These are phyloP conservation scores for Microhierax caerulescens DNA, from an alignment of 2,797 vertebrate genomes.

Conservation along the genomic window DNA sequence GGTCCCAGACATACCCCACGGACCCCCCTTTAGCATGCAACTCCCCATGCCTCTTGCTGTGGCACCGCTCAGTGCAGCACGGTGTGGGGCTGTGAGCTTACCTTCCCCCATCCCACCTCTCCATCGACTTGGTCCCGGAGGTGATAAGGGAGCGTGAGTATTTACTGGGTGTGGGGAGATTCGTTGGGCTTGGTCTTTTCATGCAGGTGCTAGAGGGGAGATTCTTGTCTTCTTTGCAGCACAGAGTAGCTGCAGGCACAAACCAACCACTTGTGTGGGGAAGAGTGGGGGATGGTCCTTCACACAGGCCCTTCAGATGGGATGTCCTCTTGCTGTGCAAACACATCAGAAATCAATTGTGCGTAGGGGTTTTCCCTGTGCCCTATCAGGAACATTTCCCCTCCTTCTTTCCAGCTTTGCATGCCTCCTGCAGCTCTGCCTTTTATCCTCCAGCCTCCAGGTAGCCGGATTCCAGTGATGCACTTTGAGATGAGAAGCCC, in stretches of 20 bases:
- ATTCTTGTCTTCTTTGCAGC: slow-evolving; percentile 40
- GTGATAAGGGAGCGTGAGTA: slow-evolving; percentile 4
- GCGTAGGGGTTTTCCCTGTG: slow-evolving; percentile 22
- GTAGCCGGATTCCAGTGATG: background rate
- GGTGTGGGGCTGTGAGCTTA: background rate
- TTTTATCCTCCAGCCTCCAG: background rate
- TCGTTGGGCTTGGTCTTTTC: background rate
- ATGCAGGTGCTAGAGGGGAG: slow-evolving; percentile 15
- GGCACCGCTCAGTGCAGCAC: background rate
- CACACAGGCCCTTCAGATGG: slow-evolving; percentile 20
- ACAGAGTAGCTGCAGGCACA: slow-evolving; percentile 43
- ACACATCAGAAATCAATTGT: background rate
- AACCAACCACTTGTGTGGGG: slow-evolving; percentile 34
- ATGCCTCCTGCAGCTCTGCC: background rate
- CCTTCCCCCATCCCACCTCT: background rate
- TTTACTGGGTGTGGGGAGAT: background rate
- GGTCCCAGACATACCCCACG: background rate
- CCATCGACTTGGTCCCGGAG: background rate
- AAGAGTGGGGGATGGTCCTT: slow-evolving; percentile 38
- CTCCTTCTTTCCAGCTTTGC: background rate
- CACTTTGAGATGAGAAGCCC: background rate
- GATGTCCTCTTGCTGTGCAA: background rate
- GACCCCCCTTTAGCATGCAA: background rate
- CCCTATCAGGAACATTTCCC: background rate
- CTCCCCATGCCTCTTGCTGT: background rate